Percentiles rank a stretch among this genome's conserved stretches.
Evolutionary conservation across 2,888 invertebrate species (phyloP).

Genomic region (Ectemnius continuus): DNA sequence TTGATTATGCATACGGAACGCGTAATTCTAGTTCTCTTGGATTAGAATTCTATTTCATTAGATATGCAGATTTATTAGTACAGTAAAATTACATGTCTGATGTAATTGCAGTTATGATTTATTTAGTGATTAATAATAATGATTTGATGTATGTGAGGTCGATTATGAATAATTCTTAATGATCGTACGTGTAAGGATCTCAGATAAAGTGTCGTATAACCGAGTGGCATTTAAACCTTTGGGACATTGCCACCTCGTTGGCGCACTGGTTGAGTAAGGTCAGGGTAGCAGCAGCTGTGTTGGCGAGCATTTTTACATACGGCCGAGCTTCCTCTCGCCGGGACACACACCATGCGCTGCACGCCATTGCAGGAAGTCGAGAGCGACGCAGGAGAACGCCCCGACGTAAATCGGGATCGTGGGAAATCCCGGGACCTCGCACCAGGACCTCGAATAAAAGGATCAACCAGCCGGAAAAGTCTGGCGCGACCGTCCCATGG

Average conservation of each 20-base stretch:
- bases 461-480: slow-evolving; percentile 43
- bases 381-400: slow-evolving; percentile 36
- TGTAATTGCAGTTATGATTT: too few relatives aligned
- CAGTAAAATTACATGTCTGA: too few relatives aligned
- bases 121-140: too few relatives aligned
- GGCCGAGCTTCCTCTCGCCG: slow-evolving; percentile 22
- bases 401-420: slow-evolving; percentile 46
- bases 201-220: too few relatives aligned
- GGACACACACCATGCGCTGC: slow-evolving; percentile 13
- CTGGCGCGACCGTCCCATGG: slow-evolving; percentile 13
- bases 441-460: slow-evolving; percentile 35
- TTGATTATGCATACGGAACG: too few relatives aligned
- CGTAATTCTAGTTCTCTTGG: too few relatives aligned
- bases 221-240: too few relatives aligned
- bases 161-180: too few relatives aligned
- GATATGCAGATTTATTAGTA: too few relatives aligned
- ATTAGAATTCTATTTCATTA: too few relatives aligned
- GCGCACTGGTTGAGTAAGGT: slow-evolving; percentile 38
- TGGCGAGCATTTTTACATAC: slow-evolving; percentile 17
- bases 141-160: too few relatives aligned
- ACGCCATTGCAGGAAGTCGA: slow-evolving; percentile 45
- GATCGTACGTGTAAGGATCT: too few relatives aligned
- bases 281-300: slow-evolving; percentile 41
- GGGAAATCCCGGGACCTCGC: slow-evolving; percentile 38
- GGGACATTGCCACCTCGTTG: neutral